Evolutionary conservation across 2,797 vertebrate genomes (phyloP).

Genomic region (Macrochelys suwanniensis): DNA sequence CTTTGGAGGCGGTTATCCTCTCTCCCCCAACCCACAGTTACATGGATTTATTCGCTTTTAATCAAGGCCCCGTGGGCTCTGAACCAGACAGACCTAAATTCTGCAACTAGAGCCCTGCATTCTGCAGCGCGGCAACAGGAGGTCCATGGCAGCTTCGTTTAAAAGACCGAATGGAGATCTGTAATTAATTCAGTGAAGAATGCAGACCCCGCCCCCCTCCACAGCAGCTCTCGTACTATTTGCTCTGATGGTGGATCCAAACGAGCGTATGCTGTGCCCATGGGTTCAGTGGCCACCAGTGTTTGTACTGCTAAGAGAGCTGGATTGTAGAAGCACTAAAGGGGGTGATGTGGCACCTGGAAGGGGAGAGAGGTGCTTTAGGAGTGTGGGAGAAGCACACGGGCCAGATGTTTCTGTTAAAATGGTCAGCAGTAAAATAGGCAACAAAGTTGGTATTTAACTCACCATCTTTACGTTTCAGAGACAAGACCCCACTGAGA

Average conservation of each 20-base stretch:
- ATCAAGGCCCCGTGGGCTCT: not conserved
- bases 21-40: not conserved
- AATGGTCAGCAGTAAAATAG: constrained; percentile 12
- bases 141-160: not conserved
- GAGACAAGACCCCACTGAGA: not conserved
- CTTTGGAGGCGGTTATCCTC: not conserved
- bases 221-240: not conserved
- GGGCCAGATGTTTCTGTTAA: not conserved
- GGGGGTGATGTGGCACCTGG: not conserved
- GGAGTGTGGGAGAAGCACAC: not conserved
- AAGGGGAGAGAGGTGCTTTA: not conserved
- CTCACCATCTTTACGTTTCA: not conserved
- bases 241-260: constrained; percentile 62
- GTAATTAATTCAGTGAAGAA: not conserved
- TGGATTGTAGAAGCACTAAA: constrained; percentile 17
- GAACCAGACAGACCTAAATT: not conserved
- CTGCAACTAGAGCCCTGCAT: constrained; percentile 8
- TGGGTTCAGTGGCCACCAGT: constrained; percentile 45
- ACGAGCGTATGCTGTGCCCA: constrained; percentile 38
- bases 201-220: too few relatives aligned
- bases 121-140: not conserved
- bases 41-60: not conserved
- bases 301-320: not conserved
- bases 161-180: not conserved
- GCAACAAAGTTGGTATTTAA: constrained; percentile 24